Conservation (phyloP, 2,113 vertebrate genomes). For the Bostrychus sinensis region DNA sequence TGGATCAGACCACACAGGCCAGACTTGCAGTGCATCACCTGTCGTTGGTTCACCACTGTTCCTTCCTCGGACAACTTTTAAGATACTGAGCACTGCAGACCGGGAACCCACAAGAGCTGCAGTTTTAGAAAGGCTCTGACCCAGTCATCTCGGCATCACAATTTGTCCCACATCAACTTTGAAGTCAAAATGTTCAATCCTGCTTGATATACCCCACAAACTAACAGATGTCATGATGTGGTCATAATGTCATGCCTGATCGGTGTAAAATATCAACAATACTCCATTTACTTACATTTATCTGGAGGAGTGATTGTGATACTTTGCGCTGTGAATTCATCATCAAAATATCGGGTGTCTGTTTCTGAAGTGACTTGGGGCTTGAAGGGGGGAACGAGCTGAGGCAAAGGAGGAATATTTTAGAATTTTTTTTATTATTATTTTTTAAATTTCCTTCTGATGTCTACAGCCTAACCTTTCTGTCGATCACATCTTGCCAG, state of each 20-base stretch:
- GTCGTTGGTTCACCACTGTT: too few relatives aligned
- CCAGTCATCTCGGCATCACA: too few relatives aligned
- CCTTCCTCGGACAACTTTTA: neutral
- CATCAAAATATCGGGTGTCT: slow-evolving; percentile 93
- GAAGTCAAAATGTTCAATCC: too few relatives aligned
- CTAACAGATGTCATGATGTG: too few relatives aligned
- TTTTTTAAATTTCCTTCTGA: neutral
- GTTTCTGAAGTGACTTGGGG: slow-evolving; percentile 94
- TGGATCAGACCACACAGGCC: too few relatives aligned
- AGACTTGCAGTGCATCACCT: too few relatives aligned
- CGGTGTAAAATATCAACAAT: neutral
- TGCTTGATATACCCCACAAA: too few relatives aligned
- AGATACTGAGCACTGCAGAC: neutral
- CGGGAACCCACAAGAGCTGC: neutral
- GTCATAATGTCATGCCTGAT: too few relatives aligned
- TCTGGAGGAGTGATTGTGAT: slow-evolving; percentile 95
- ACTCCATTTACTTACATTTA: slow-evolving; percentile 84
- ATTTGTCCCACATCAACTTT: too few relatives aligned
- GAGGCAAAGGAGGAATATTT: slow-evolving; percentile 6
- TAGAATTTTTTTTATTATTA: neutral
- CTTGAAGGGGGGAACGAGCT: slow-evolving; percentile 92
- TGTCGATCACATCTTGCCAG: slow-evolving; percentile 93
- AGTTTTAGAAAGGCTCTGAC: too few relatives aligned
- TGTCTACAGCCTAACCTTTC: slow-evolving; percentile 79
- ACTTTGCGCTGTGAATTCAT: slow-evolving; percentile 93